Evolutionary conservation across 2,113 vertebrate genomes (phyloP), one percentile per base, ranked within the genome.

Genomic region (Madoqua kirkii): DNA sequence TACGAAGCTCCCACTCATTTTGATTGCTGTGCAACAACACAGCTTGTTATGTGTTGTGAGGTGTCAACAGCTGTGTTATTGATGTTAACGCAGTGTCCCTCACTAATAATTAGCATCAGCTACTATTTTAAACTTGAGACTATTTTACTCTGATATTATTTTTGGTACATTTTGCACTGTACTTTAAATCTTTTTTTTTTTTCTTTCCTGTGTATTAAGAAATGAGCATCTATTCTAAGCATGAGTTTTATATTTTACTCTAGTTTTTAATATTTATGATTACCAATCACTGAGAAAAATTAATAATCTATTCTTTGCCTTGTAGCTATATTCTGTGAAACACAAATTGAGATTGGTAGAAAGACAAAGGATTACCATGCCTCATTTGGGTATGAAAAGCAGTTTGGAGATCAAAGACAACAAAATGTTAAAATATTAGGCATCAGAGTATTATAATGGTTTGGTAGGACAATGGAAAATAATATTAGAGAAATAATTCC

Each of bases 31-130:
- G 91, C 86, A 93, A 43, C 36, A 91, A 92, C 84, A 74, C 15
- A 95, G 79, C 57, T 97, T 91, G 33, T 89, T 92, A 94, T 40
- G 43, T 83, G 88, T 90, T 89, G 55, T 87, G 43, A 91, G 52
- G 31, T 97, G 50, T 93, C 93, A 95, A 87, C 97, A 97, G 96
- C 96, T 98, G 97, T 94, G 85, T 82, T 97, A 89, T 85, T 95
- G 96, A 95, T 95, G 91, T 40, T 86, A 78, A 90, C 57, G 97
- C 91, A 97, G 48, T 95, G 96, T 97, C 97, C 54, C 59, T 95
- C 67, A 78, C 50, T 83, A 74, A 79, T 93, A 67, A 97, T 95
- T 89, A 93, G 45, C 64, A 83, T 83, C 45, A 94, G 86, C 71
- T 86, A 82, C 60, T 76, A 15, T 87, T 96, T 95, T 36, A 97